These are phyloP conservation scores for Crypturellus tataupa DNA, from an alignment of 2,797 vertebrate species.

Conservation along the genomic window DNA sequence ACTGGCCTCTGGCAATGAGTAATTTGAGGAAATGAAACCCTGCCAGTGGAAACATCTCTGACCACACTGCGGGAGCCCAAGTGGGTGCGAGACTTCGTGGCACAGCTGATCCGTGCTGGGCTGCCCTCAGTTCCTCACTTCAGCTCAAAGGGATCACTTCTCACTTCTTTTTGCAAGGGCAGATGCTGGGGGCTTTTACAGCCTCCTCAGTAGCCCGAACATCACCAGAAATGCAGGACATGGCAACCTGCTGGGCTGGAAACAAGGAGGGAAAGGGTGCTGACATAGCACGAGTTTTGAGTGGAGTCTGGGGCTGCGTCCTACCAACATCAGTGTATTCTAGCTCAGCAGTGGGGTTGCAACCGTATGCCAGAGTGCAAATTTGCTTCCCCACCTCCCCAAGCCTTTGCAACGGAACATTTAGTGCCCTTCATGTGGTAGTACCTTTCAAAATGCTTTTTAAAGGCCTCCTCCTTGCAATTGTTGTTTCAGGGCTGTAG, in stretches of 20 bases:
- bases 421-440: not conserved
- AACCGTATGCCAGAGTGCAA: not conserved
- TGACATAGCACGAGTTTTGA: not conserved
- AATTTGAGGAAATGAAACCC: not conserved
- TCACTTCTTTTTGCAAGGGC: not conserved
- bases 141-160: accelerated
- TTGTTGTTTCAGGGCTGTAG: not conserved
- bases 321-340: not conserved
- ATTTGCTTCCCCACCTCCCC: not conserved
- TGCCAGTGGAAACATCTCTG: not conserved
- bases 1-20: not conserved
- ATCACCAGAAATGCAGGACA: not conserved
- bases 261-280: not conserved
- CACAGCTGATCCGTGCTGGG: not conserved
- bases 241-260: accelerated
- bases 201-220: not conserved
- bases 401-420: not conserved
- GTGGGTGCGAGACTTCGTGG: accelerated
- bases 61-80: not conserved
- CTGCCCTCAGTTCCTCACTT: not conserved
- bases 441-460: not conserved
- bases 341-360: not conserved
- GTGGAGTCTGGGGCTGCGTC: not conserved
- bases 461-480: not conserved
- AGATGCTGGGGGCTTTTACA: not conserved